Percentiles rank a stretch among this genome's conserved stretches.
Evolutionary conservation across 2,888 invertebrate species (phyloP).

Genomic region (Ophion slaviceki): DNA sequence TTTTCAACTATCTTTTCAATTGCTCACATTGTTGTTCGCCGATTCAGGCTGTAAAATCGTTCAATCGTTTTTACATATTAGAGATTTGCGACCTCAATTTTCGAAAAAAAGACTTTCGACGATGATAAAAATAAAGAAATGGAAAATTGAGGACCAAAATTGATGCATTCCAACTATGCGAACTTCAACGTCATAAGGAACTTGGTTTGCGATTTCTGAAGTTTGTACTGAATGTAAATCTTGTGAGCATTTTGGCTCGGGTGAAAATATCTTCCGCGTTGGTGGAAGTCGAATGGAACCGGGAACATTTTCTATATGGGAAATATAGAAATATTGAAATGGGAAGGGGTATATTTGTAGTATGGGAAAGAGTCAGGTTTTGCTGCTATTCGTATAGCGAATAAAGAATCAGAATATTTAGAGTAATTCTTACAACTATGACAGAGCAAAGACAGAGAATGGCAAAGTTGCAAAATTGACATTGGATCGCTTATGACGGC

Average conservation of each 20-base stretch:
- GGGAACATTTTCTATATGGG: too few relatives aligned
- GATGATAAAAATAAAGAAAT: too few relatives aligned
- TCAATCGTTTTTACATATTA: too few relatives aligned
- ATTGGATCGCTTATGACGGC: background rate
- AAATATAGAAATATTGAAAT: background rate
- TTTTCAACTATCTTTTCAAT: too few relatives aligned
- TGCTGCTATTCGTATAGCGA: background rate
- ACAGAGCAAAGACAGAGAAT: background rate
- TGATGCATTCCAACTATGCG: too few relatives aligned
- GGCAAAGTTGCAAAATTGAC: background rate
- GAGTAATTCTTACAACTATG: background rate
- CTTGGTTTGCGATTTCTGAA: background rate
- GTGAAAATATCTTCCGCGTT: background rate
- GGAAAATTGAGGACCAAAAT: too few relatives aligned
- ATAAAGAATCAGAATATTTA: background rate
- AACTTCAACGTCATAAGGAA: too few relatives aligned
- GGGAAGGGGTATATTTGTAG: background rate
- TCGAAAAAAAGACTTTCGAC: too few relatives aligned
- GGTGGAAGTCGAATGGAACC: background rate
- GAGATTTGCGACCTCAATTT: too few relatives aligned
- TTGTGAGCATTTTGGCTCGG: background rate
- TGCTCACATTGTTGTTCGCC: too few relatives aligned
- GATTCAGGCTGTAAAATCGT: too few relatives aligned
- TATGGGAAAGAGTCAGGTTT: background rate
- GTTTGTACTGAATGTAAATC: background rate